phyloP scores from a whole-genome alignment of 2,797 vertebrate genomes.

The Eremophila alpestris region DNA sequence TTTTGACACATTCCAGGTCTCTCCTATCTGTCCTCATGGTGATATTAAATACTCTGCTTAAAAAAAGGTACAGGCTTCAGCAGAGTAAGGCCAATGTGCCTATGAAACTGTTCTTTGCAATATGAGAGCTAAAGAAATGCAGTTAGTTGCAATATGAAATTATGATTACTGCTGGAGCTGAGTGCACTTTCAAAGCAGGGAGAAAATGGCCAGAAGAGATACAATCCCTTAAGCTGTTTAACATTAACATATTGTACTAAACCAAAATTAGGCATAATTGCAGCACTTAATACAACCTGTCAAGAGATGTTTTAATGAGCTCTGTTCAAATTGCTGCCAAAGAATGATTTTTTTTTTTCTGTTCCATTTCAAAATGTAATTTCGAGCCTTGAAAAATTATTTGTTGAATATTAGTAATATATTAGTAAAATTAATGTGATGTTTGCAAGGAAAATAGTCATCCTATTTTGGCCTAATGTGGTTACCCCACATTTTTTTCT shows the following conservation, averaged over 20 bases:
- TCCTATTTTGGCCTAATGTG: neutral
- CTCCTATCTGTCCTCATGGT: neutral
- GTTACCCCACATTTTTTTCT: neutral
- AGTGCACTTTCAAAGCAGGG: neutral
- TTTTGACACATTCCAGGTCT: neutral
- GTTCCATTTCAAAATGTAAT: neutral
- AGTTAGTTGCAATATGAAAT: neutral
- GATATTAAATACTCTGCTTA: neutral
- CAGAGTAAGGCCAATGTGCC: neutral
- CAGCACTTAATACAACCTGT: conserved; percentile 17
- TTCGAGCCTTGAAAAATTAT: neutral
- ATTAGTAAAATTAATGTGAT: neutral
- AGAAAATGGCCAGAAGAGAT: neutral
- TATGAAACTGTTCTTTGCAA: neutral
- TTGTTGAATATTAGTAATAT: neutral
- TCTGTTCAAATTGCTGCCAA: neutral
- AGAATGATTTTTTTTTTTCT: neutral
- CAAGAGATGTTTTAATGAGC: conserved; percentile 28
- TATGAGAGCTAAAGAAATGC: neutral
- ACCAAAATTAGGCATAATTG: conserved; percentile 32
- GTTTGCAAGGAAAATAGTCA: neutral
- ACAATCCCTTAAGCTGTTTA: conserved; percentile 4
- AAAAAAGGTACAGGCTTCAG: neutral
- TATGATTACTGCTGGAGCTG: neutral
- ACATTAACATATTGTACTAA: conserved; percentile 8